phyloP scores from a whole-genome alignment of 2,888 invertebrate species.

The Mimumesa dahlbomi region DNA sequence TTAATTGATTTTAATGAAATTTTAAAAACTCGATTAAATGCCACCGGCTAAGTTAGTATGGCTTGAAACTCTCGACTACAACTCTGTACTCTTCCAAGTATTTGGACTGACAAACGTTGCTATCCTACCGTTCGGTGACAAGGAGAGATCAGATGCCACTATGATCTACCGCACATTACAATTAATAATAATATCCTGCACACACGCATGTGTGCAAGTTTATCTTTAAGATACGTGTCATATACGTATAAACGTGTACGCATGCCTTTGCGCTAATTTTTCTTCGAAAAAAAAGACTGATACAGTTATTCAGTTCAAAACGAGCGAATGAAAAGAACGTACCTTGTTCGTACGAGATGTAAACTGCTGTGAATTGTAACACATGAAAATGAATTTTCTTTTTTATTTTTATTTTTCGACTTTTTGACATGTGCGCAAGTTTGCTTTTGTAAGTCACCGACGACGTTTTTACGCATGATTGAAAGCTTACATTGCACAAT shows the following conservation, averaged over 20 bases:
- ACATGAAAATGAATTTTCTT: conserved; percentile 34
- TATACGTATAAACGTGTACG: conserved; percentile 24
- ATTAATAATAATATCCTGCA: conserved; percentile 33
- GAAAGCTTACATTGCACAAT: conserved; percentile 34
- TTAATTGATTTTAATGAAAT: too few species aligned
- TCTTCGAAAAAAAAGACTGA: conserved; percentile 63
- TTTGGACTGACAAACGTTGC: conserved; percentile 28
- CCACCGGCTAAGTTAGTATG: conserved; percentile 40
- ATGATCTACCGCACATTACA: conserved; percentile 34
- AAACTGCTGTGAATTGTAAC: conserved; percentile 42
- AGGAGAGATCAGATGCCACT: conserved; percentile 30
- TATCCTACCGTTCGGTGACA: conserved; percentile 20
- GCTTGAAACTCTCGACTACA: conserved; percentile 8
- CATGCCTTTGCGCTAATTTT: conserved; percentile 39
- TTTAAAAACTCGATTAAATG: too few species aligned
- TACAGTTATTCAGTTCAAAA: conserved; percentile 54
- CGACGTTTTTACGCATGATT: conserved; percentile 21
- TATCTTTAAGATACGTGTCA: conserved; percentile 50
- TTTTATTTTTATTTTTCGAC: conserved; percentile 48
- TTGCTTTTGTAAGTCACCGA: conserved; percentile 39
- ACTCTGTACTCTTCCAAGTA: conserved; percentile 42
- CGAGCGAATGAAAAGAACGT: conserved; percentile 27
- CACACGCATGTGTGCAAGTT: conserved; percentile 38
- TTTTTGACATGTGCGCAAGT: conserved; percentile 49
- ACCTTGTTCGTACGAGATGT: conserved; percentile 35